A percentile compares a stretch with the other conserved stretches of the same genome.
These are phyloP conservation scores for Adineta ricciae DNA, from an alignment of 2,888 invertebrate genomes.

Conservation along the genomic window DNA sequence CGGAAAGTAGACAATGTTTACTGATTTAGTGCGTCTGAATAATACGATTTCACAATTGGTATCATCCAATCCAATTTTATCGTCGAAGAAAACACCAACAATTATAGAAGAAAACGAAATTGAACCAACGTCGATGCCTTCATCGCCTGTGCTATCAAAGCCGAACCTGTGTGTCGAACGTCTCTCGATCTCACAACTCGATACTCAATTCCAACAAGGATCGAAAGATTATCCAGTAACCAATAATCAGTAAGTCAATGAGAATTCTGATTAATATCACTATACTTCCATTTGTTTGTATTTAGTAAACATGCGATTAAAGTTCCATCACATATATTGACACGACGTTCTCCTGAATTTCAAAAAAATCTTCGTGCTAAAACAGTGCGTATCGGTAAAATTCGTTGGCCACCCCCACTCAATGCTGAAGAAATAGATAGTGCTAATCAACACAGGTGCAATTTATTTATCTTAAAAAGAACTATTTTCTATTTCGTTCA, in stretches of 20 bases:
- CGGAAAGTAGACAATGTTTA: not conserved
- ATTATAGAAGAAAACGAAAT: not conserved
- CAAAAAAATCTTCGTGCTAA: conserved; percentile 79
- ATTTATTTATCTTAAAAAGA: not conserved
- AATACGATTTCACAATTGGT: not conserved
- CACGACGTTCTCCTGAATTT: conserved; percentile 64
- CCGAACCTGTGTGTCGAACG: not conserved
- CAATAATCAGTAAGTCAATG: not conserved
- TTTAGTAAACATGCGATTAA: not conserved
- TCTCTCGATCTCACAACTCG: not conserved
- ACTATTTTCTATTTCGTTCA: too few species aligned
- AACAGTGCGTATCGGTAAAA: conserved; percentile 70
- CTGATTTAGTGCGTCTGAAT: not conserved
- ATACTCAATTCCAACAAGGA: not conserved
- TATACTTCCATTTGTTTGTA: not conserved
- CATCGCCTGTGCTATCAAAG: not conserved
- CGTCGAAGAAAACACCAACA: not conserved
- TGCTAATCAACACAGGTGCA: conserved; percentile 39
- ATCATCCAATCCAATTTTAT: not conserved
- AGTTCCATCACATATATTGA: conserved; percentile 34
- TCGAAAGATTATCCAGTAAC: not conserved
- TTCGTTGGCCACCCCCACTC: conserved; percentile 74
- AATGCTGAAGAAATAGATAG: conserved; percentile 56
- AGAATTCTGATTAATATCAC: not conserved
- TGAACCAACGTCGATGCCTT: not conserved